These are phyloP conservation scores for Limosa lapponica DNA, from an alignment of 2,797 vertebrate species.

Conservation along the genomic window DNA sequence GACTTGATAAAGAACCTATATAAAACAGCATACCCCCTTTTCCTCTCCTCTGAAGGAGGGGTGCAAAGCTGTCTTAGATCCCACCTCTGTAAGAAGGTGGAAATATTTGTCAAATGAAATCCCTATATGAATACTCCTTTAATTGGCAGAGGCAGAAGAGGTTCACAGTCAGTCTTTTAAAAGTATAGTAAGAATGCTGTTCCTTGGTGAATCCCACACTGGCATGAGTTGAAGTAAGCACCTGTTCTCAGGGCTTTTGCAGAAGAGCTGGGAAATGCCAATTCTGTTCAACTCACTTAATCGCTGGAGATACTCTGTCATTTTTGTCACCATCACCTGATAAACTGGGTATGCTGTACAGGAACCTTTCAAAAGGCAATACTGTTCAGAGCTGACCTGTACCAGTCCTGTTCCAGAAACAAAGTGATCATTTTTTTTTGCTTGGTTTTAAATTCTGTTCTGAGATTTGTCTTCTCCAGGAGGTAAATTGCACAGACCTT, in stretches of 20 bases:
- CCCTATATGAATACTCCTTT: neutral
- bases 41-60: neutral
- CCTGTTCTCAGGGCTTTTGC: constrained; percentile 9
- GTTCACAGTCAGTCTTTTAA: neutral
- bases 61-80: neutral
- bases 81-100: neutral
- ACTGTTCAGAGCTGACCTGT: neutral
- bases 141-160: neutral
- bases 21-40: neutral
- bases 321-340: neutral
- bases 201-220: neutral
- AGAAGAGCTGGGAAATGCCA: constrained; percentile 27
- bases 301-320: neutral
- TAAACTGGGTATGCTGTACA: neutral
- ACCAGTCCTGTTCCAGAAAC: neutral
- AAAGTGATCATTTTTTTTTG: neutral
- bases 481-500: neutral
- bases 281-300: neutral
- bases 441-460: neutral
- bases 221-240: neutral
- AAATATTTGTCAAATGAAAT: neutral
- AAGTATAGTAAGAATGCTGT: neutral
- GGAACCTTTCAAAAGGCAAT: neutral
- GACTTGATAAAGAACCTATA: neutral
- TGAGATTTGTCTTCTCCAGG: neutral